Conservation (phyloP, 2,113 vertebrate species). For the Neopipo cinnamomea region DNA sequence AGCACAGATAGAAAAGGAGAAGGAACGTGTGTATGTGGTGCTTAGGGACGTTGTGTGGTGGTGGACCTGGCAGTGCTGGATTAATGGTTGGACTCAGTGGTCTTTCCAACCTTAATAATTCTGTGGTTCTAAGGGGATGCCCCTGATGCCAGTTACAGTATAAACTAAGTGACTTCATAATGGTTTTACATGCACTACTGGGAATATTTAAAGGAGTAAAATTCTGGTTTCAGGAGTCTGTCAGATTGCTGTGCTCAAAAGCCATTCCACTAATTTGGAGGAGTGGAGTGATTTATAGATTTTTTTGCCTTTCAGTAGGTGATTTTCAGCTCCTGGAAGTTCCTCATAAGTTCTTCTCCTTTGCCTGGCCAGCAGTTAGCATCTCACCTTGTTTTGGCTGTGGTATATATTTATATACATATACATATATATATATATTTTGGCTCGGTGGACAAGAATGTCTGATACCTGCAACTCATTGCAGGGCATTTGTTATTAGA, state of each 20-base stretch:
- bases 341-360: neutral
- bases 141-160: neutral
- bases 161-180: neutral
- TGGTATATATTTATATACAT: too few species aligned
- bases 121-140: neutral
- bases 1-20: neutral
- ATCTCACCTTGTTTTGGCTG: neutral
- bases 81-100: neutral
- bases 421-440: too few species aligned
- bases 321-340: neutral
- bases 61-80: neutral
- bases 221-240: neutral
- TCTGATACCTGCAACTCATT: neutral
- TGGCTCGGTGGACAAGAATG: neutral
- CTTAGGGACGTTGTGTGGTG: neutral
- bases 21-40: neutral
- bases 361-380: neutral
- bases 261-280: neutral
- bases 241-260: neutral
- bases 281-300: neutral
- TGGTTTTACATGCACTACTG: neutral
- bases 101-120: neutral
- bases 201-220: neutral
- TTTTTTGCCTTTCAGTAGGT: neutral
- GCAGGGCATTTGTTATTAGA: neutral